Evolutionary conservation across 2,888 invertebrate genomes (phyloP).

Genomic region (Orchestes rusci): DNA sequence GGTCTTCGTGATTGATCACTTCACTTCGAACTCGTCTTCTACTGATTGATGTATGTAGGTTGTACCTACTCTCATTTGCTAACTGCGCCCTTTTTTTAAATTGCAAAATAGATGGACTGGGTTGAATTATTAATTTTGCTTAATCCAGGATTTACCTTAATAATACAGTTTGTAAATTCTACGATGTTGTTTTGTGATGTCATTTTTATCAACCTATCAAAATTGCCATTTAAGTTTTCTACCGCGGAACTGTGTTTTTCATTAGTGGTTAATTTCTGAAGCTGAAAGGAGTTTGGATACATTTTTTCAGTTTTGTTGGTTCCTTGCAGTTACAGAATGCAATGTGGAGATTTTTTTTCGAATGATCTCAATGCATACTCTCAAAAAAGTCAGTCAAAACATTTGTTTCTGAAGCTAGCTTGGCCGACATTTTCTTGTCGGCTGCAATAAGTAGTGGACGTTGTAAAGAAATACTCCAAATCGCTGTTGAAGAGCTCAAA

Average conservation of each 20-base stretch:
- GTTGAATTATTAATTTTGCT: conserved; percentile 5
- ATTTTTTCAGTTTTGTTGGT: conserved; percentile 4
- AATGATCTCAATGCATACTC: conserved; percentile 4
- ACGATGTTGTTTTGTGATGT: conserved; percentile 6
- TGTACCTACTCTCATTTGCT: conserved; percentile 5
- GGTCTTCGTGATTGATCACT: conserved; percentile 2
- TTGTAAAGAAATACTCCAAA: conserved; percentile 6
- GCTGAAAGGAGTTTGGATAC: conserved; percentile 3
- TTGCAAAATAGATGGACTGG: conserved; percentile 3
- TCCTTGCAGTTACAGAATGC: conserved; percentile 3
- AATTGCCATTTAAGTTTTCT: conserved; percentile 6
- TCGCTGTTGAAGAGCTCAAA: conserved; percentile 6
- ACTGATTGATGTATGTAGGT: conserved; percentile 4
- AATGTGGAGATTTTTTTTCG: conserved; percentile 4
- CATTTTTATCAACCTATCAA: conserved; percentile 5
- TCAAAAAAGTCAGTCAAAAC: conserved; percentile 4
- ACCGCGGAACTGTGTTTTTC: conserved; percentile 5
- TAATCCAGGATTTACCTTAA: conserved; percentile 6
- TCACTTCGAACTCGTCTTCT: conserved; percentile 3
- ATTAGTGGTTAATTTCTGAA: conserved; percentile 3
- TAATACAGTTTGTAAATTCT: conserved; percentile 7
- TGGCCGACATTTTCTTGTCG: conserved; percentile 7
- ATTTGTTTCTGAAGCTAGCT: conserved; percentile 3
- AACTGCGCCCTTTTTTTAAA: conserved; percentile 6
- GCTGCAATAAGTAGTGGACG: conserved; percentile 6